Evolutionary conservation across 1,140 invertebrate genomes (phyloP), one percentile per base, ranked within the genome.

Genomic region (Pteromalus puparum): DNA sequence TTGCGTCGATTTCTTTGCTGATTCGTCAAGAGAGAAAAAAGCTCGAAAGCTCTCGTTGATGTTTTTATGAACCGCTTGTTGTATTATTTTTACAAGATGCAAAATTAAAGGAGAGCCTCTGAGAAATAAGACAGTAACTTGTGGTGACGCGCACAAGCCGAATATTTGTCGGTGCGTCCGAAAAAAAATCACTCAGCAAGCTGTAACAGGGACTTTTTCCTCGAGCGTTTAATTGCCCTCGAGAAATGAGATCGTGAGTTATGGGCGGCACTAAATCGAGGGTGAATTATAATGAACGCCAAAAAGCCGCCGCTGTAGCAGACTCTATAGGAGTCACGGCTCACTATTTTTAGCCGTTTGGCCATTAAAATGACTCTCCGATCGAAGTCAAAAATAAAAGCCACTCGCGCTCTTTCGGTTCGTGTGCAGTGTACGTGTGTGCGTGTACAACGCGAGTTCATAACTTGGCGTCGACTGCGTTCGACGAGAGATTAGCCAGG

Each of bases 211-310:
- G 26, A 70, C 65, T n/a, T 85, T 75, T 76, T 84, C 42, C 38
- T 75, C 83, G 78, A 30, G 79, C 80, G 38, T 74, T 82, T 85
- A 85, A 85, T 85, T 82, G 84, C 80, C 74, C 80, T 65, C 38
- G 67, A 85, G 80, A 78, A 85, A 85, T 82, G 84, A 78, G 84
- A 85, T 82, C 13, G 80, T 85, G 84, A 85, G 46, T 85, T 85
- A 85, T 78, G 38, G 84, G 80, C 74, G 30, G 67, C 24, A 85
- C 84, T 85, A 85, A 85, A 85, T 85, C 28, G 84, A 82, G 84
- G 80, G 80, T 82, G 80, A 85, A 85, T 85, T 78, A 85, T 85
- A 82, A 85, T 85, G 74, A 85, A 79, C 67, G 61, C 53, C 68
- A 76, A 84, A 61, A 84, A 48, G 73, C 38, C 38, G 28, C 73